Evolutionary conservation across 2,113 vertebrate species (phyloP).

Genomic region (Tricholaema leucomelas): DNA sequence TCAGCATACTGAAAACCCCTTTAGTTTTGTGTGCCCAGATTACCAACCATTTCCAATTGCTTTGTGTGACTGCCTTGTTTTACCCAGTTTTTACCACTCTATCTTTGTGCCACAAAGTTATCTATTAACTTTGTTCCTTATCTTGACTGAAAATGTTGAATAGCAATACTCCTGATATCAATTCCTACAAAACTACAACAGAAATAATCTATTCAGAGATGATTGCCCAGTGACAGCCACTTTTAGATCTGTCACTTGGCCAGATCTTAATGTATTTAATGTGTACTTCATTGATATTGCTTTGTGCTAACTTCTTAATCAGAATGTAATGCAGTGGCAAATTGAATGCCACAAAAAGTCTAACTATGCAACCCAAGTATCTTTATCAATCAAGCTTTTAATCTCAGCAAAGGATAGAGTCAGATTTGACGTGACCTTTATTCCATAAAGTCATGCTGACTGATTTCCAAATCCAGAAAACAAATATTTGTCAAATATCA

Average conservation of each 20-base stretch:
- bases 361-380: neutral
- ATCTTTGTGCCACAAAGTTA: constrained; percentile 44
- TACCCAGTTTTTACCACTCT: neutral
- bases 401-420: constrained; percentile 25
- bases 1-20: neutral
- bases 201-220: constrained; percentile 33
- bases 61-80: constrained; percentile 27
- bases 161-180: constrained; percentile 42
- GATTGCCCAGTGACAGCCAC: constrained; percentile 19
- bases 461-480: constrained; percentile 31
- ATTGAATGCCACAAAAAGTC: constrained; percentile 1
- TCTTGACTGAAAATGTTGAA: constrained; percentile 54
- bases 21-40: constrained; percentile 11
- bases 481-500: constrained; percentile 5
- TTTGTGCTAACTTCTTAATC: constrained; percentile 62
- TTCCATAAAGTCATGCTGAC: constrained; percentile 4
- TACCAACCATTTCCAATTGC: neutral
- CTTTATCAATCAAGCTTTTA: constrained; percentile 39
- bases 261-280: constrained; percentile 64
- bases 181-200: constrained; percentile 28
- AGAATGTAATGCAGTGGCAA: constrained; percentile 30
- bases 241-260: constrained; percentile 47
- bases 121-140: constrained; percentile 46
- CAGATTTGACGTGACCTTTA: constrained; percentile 34
- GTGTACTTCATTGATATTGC: constrained; percentile 42